These are phyloP conservation scores for Stenopsyche tienmushanensis DNA, from an alignment of 1,140 invertebrate species.

Conservation along the genomic window DNA sequence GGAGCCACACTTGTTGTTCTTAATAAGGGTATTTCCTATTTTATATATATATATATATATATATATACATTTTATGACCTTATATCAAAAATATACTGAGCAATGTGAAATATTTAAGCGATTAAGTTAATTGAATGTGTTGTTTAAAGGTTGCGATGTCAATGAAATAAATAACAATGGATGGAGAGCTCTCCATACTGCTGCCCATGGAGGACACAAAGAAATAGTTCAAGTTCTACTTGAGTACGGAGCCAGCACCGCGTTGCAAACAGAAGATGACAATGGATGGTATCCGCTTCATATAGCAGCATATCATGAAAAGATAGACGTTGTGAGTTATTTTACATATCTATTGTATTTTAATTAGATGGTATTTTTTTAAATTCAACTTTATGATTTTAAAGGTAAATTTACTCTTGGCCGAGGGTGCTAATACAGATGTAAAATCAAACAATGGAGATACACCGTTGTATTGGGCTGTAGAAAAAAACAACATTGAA, in stretches of 20 bases:
- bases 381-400: background rate
- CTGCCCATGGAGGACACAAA: background rate
- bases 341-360: background rate
- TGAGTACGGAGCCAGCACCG: background rate
- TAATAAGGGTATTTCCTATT: too few relatives aligned
- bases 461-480: background rate
- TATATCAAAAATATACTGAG: too few relatives aligned
- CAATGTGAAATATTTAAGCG: too few relatives aligned
- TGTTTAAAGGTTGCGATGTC: background rate
- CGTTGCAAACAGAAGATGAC: background rate
- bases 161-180: background rate
- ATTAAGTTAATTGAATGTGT: too few relatives aligned
- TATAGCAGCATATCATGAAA: background rate
- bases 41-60: too few relatives aligned
- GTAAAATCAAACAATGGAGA: background rate
- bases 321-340: background rate
- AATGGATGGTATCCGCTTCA: background rate
- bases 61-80: too few relatives aligned
- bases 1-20: too few relatives aligned
- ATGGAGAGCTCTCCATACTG: background rate
- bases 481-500: background rate
- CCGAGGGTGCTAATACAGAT: background rate
- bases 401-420: background rate
- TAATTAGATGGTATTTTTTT: too few relatives aligned
- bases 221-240: background rate